Conservation (phyloP, 2,888 invertebrate species). For the Chrysopilus asiliformis region DNA sequence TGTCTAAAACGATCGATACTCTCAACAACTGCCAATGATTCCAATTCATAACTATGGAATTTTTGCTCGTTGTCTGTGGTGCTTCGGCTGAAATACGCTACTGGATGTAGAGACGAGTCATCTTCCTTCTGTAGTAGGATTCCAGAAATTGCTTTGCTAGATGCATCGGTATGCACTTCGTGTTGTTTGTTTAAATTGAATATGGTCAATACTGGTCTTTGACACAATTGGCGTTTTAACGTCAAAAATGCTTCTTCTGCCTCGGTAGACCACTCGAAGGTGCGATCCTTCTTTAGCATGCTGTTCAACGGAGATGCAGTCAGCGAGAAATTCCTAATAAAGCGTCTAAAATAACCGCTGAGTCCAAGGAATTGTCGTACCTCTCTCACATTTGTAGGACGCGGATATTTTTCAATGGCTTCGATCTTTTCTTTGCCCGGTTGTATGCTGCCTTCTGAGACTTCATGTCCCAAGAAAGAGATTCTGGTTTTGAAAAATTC, state of each 20-base stretch:
- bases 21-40: too few species aligned
- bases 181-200: neutral
- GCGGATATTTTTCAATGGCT: conserved; percentile 20
- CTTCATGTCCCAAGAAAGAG: conserved; percentile 23
- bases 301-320: conserved; percentile 7
- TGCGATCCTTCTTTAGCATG: neutral
- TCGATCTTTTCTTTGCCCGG: conserved; percentile 20
- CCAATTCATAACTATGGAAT: too few species aligned
- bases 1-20: too few species aligned
- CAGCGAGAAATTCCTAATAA: conserved; percentile 16
- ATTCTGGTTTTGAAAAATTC: conserved; percentile 18
- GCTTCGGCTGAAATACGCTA: too few species aligned
- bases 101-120: too few species aligned
- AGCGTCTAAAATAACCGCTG: conserved; percentile 20
- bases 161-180: neutral
- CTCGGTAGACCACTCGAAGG: neutral
- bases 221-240: neutral
- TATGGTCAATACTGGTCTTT: neutral
- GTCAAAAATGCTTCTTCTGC: neutral
- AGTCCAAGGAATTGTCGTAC: conserved; percentile 23
- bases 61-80: too few species aligned
- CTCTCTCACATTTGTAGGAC: conserved; percentile 19
- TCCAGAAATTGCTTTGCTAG: neutral
- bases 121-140: too few species aligned
- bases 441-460: conserved; percentile 18